Evolutionary conservation across 2,113 vertebrate species (phyloP).

Genomic region (Leucopsar rothschildi): DNA sequence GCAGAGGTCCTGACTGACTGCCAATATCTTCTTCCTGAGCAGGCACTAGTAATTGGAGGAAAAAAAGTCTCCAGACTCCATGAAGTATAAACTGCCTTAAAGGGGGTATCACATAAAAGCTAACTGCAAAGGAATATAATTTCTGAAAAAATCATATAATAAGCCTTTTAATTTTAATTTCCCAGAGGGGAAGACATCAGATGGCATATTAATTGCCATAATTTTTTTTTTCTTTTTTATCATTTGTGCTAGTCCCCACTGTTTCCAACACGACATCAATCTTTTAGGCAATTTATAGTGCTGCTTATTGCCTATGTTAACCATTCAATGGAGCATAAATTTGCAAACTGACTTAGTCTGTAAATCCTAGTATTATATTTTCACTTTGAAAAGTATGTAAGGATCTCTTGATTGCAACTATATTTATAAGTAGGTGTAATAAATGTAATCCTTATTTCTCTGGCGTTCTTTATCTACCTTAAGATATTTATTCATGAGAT

Average conservation of each 20-base stretch:
- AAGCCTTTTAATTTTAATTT: slow-evolving; percentile 22
- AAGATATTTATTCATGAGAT: background rate
- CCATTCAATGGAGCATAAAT: background rate
- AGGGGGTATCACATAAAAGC: background rate
- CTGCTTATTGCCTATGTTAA: background rate
- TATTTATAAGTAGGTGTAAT: background rate
- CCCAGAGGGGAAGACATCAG: background rate
- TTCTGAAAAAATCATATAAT: background rate
- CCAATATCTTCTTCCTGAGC: background rate
- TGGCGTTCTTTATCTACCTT: background rate
- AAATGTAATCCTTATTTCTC: background rate
- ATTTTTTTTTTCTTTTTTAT: slow-evolving; percentile 9
- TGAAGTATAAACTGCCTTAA: background rate
- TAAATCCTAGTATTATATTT: background rate
- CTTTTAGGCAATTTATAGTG: background rate
- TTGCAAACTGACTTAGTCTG: background rate
- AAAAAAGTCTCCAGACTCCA: background rate
- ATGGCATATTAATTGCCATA: slow-evolving; percentile 34
- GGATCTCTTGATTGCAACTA: background rate
- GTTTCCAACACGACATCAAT: background rate
- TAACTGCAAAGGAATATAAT: background rate
- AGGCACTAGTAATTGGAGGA: background rate
- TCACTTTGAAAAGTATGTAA: background rate
- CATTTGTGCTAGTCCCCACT: background rate
- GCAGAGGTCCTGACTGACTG: background rate